Percentiles rank a stretch among this genome's conserved stretches.
phyloP scores from a whole-genome alignment of 2,797 vertebrate species.

The Sebastes oblongus region DNA sequence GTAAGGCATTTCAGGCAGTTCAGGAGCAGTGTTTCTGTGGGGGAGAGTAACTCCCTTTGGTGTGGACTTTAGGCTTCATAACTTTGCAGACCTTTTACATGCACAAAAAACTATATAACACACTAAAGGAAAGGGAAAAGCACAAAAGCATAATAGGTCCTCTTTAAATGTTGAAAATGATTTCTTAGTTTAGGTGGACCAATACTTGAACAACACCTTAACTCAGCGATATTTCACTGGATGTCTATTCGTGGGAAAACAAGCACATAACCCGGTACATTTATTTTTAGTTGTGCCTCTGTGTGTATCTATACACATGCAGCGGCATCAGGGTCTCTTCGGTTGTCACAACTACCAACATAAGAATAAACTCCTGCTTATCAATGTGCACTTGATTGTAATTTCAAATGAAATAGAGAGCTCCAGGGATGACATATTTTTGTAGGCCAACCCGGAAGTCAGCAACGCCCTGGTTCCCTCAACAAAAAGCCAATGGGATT shows the following conservation, averaged over 20 bases:
- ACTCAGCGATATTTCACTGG: conserved; percentile 27
- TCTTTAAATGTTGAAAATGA: conserved; percentile 37
- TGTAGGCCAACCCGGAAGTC: too few relatives aligned
- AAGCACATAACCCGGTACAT: not conserved
- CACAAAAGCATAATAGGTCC: not conserved
- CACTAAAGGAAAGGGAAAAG: too few relatives aligned
- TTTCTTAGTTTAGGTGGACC: conserved; percentile 33
- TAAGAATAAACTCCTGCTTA: conserved; percentile 11
- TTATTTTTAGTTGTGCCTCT: not conserved
- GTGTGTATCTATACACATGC: not conserved
- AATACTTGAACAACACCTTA: conserved; percentile 24
- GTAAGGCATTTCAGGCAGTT: too few relatives aligned
- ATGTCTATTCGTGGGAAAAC: conserved; percentile 6
- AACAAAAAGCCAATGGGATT: too few relatives aligned
- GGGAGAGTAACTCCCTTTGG: too few relatives aligned
- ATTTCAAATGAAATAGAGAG: not conserved
- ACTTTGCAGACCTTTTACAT: too few relatives aligned
- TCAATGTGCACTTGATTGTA: conserved; percentile 1
- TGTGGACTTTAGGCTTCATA: too few relatives aligned
- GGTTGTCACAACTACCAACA: conserved; percentile 2
- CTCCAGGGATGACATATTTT: too few relatives aligned
- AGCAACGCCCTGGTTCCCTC: too few relatives aligned
- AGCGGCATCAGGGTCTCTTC: not conserved
- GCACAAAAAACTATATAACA: too few relatives aligned
- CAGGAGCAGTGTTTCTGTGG: too few relatives aligned